These are phyloP conservation scores for Aplocera efformata DNA, from an alignment of 2,888 invertebrate species.

Conservation along the genomic window DNA sequence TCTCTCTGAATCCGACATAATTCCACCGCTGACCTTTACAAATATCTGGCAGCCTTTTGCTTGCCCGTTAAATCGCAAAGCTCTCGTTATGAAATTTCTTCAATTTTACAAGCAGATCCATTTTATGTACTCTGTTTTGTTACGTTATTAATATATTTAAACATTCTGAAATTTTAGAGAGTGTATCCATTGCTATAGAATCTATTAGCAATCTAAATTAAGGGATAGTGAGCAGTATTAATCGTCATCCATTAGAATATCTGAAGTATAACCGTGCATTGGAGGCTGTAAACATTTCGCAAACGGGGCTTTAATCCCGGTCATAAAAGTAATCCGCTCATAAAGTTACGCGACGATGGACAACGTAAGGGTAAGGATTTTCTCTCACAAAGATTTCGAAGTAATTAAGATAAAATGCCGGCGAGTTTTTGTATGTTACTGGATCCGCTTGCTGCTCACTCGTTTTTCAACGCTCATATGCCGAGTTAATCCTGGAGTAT, in stretches of 20 bases:
- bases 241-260: constrained; percentile 6
- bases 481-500: constrained; percentile 75
- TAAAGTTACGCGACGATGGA: constrained; percentile 79
- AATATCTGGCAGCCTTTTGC: constrained; percentile 40
- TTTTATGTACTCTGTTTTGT: too few relatives aligned
- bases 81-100: constrained; percentile 57
- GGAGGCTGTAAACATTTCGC: constrained; percentile 73
- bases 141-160: too few relatives aligned
- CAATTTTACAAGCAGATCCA: too few relatives aligned
- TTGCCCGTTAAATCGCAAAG: constrained; percentile 50
- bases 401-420: constrained; percentile 79
- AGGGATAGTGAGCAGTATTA: too few relatives aligned
- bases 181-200: too few relatives aligned
- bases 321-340: constrained; percentile 79
- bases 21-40: constrained; percentile 38
- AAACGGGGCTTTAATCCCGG: constrained; percentile 74
- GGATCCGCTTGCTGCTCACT: constrained; percentile 50
- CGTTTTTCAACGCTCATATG: constrained; percentile 76
- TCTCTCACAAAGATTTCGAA: constrained; percentile 74
- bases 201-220: too few relatives aligned
- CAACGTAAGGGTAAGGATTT: constrained; percentile 78
- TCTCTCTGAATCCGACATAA: constrained; percentile 31
- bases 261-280: constrained; percentile 53
- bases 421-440: constrained; percentile 70
- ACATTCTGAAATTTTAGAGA: too few relatives aligned